phyloP scores from a whole-genome alignment of 2,888 invertebrate species.

The Limnephilus lunatus region DNA sequence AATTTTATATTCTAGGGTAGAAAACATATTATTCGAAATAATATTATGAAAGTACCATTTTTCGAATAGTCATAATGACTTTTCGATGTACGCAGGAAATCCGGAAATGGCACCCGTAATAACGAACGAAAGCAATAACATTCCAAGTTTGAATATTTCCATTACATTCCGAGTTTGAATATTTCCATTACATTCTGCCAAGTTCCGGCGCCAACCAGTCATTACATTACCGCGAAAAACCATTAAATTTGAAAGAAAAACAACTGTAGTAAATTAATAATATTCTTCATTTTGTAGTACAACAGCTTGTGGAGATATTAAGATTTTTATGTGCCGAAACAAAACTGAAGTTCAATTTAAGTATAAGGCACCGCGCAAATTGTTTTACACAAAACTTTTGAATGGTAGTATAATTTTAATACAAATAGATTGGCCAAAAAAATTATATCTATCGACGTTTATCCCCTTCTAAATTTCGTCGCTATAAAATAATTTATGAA shows the following conservation, averaged over 20 bases:
- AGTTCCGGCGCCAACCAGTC: background rate
- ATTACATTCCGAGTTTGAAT: background rate
- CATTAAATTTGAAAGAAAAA: slow-evolving; percentile 2
- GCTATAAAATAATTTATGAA: no score
- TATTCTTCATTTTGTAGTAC: background rate
- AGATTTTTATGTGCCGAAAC: background rate
- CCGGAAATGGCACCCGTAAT: slow-evolving; percentile 28
- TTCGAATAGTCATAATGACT: slow-evolving; percentile 27
- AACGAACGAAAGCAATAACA: slow-evolving; percentile 29
- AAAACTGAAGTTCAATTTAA: background rate
- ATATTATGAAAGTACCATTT: background rate
- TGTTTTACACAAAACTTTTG: background rate
- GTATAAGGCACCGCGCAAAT: background rate
- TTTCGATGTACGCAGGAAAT: slow-evolving; percentile 8
- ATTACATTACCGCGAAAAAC: slow-evolving; percentile 2
- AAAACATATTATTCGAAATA: background rate
- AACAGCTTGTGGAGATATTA: background rate
- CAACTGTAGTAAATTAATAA: background rate
- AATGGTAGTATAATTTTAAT: background rate
- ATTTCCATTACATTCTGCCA: background rate
- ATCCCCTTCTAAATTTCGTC: no score
- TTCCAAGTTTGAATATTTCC: slow-evolving; percentile 50
- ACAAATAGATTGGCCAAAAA: background rate
- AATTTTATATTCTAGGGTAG: background rate
- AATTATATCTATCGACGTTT: background rate